phyloP scores from a whole-genome alignment of 2,888 invertebrate genomes.

The Lithodes maja region DNA sequence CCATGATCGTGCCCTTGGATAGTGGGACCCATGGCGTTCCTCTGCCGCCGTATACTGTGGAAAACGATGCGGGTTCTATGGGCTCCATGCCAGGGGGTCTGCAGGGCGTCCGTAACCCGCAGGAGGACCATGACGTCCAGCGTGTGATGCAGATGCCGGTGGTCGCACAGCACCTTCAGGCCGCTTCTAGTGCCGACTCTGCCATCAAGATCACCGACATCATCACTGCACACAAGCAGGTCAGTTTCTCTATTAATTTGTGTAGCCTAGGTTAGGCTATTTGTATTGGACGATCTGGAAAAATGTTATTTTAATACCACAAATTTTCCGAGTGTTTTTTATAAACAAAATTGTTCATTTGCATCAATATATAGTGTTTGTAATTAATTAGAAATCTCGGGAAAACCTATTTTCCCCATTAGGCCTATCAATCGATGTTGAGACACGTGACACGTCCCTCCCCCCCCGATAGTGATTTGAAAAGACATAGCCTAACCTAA shows the following conservation, averaged over 20 bases:
- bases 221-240: slow-evolving; percentile 58
- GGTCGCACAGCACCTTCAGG: background rate
- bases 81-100: background rate
- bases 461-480: no score
- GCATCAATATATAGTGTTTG: no score
- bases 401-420: no score
- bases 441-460: no score
- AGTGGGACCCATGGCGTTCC: background rate
- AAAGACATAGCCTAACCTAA: no score
- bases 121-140: background rate
- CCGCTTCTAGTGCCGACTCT: slow-evolving; percentile 34
- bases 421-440: no score
- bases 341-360: no score
- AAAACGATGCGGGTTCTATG: background rate
- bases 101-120: background rate
- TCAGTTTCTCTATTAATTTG: background rate
- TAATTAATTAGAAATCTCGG: no score
- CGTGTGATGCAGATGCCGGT: background rate
- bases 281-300: no score
- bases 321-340: no score
- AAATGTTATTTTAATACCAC: no score
- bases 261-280: no score
- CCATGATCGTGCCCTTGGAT: background rate
- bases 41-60: background rate
- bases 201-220: slow-evolving; percentile 49